phyloP scores from a whole-genome alignment of 2,797 vertebrate species.

The Sternotherus odoratus region DNA sequence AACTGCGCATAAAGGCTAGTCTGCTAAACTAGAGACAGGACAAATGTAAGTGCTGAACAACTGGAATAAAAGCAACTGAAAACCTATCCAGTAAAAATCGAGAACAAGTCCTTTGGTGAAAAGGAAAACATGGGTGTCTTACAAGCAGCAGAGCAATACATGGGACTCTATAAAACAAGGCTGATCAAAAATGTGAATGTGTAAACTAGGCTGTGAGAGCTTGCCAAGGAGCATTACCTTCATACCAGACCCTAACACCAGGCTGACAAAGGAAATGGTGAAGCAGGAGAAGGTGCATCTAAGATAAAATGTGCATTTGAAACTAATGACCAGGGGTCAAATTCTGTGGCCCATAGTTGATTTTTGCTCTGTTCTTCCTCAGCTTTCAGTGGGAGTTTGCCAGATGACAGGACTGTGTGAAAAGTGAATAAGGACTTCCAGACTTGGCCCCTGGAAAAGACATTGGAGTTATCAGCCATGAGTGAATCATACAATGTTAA shows the following conservation, averaged over 20 bases:
- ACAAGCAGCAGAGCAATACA: neutral
- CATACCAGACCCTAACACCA: neutral
- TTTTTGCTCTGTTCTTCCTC: neutral
- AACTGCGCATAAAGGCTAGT: neutral
- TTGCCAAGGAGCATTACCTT: neutral
- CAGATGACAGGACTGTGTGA: neutral
- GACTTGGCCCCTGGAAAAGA: slow-evolving; percentile 3
- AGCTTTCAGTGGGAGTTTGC: neutral
- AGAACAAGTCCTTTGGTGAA: neutral
- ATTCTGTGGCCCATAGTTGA: neutral
- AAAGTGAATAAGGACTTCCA: slow-evolving; percentile 8
- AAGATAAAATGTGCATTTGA: neutral
- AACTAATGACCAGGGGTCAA: neutral
- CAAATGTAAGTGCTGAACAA: neutral
- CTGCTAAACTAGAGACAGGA: neutral
- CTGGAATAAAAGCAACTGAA: neutral
- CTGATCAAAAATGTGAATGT: neutral
- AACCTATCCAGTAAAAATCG: neutral
- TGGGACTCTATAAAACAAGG: neutral
- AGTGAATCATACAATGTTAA: slow-evolving; percentile 36
- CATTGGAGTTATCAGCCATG: neutral
- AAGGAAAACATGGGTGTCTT: neutral
- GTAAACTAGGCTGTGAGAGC: neutral
- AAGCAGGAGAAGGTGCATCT: neutral
- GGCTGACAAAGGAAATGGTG: neutral